Percentiles rank a stretch among this genome's conserved stretches.
Evolutionary conservation across 1,140 invertebrate species (phyloP).

Genomic region (Nixonia krombeini): DNA sequence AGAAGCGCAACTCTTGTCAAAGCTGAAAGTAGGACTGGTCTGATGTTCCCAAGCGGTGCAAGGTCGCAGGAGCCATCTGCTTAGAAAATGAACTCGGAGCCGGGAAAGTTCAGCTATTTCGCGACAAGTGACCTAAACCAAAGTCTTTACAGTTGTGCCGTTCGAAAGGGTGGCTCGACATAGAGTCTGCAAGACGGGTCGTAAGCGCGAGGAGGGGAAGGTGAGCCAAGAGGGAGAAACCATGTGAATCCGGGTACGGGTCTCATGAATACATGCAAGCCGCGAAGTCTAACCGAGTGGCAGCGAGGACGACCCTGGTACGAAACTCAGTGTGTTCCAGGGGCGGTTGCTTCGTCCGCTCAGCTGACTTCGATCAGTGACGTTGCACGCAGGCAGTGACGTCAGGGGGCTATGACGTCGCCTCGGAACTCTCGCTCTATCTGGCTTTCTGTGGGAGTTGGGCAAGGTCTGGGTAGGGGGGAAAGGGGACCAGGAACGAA

Average conservation of each 20-base stretch:
- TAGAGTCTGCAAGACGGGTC: conserved; percentile 2
- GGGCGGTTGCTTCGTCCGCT: conserved; percentile 45
- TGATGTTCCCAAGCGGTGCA: too few species aligned
- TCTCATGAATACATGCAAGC: conserved; percentile 62
- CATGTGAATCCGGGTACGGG: conserved; percentile 30
- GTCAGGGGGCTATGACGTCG: conserved; percentile 55
- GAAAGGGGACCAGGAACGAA: conserved; percentile 13
- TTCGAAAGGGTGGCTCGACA: conserved; percentile 1
- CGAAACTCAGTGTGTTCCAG: conserved; percentile 20
- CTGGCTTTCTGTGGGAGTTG: conserved; percentile 51
- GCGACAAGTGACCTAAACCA: too few species aligned
- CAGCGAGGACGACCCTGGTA: conserved; percentile 41
- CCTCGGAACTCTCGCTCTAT: conserved; percentile 44
- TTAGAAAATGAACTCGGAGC: too few species aligned
- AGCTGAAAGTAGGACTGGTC: too few species aligned
- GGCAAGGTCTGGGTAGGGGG: conserved; percentile 54
- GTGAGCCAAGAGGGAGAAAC: conserved; percentile 16
- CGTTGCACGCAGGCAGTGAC: conserved; percentile 62
- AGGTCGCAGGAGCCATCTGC: too few species aligned
- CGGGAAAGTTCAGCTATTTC: too few species aligned
- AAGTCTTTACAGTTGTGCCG: not conserved
- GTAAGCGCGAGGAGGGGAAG: conserved; percentile 30
- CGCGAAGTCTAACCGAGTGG: conserved; percentile 45
- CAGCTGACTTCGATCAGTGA: conserved; percentile 70
- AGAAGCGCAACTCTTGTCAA: too few species aligned